These are phyloP conservation scores for Eretmodus cyanostictus DNA, from an alignment of 2,113 vertebrate species.

Conservation along the genomic window DNA sequence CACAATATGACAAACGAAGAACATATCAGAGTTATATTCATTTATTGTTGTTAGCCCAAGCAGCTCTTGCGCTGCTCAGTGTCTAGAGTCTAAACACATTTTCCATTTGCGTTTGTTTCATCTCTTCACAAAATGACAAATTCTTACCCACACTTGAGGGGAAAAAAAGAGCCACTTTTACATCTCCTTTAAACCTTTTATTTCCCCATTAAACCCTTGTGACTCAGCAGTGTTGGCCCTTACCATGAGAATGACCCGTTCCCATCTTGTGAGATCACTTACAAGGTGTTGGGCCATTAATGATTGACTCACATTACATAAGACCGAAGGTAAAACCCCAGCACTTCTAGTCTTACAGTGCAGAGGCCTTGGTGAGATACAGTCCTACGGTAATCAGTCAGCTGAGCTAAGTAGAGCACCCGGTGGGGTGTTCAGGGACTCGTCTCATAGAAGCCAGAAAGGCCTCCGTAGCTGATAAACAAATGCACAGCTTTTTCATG, in stretches of 20 bases:
- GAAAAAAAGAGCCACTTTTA: not conserved
- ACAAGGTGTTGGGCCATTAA: slow-evolving; percentile 44
- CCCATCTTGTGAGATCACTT: slow-evolving; percentile 31
- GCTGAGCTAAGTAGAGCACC: slow-evolving; percentile 15
- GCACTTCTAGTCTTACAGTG: slow-evolving; percentile 35
- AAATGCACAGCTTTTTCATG: not conserved
- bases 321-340: not conserved
- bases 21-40: not conserved
- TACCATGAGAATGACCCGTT: not conserved
- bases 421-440: not conserved
- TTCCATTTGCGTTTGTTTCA: not conserved
- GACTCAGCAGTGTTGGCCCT: not conserved
- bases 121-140: not conserved
- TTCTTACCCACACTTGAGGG: not conserved
- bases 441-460: not conserved
- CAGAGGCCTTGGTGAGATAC: not conserved
- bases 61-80: not conserved
- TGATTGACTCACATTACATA: slow-evolving; percentile 56
- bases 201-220: not conserved
- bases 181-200: not conserved
- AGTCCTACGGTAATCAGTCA: slow-evolving; percentile 23
- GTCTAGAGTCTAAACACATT: not conserved
- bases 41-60: not conserved
- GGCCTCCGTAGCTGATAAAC: not conserved
- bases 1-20: not conserved